Evolutionary conservation across 1,140 invertebrate species (phyloP).

Genomic region (Drosophila repletoides): DNA sequence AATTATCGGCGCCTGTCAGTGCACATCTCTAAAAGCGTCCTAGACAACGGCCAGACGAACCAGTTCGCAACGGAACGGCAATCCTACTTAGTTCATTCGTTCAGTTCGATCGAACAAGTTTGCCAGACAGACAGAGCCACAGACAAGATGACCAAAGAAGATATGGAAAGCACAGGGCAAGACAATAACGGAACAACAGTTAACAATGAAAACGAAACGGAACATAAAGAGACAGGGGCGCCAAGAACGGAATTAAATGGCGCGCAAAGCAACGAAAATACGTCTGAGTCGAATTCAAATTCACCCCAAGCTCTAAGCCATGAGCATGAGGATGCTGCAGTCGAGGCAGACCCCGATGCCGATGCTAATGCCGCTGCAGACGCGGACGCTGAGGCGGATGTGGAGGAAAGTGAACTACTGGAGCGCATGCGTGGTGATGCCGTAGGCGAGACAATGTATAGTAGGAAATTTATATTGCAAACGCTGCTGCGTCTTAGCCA

Average conservation of each 20-base stretch:
- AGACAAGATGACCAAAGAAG: slow-evolving; percentile 42
- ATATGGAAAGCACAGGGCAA: slow-evolving; percentile 26
- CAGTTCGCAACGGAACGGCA: no score
- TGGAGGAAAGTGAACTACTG: slow-evolving; percentile 55
- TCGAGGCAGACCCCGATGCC: slow-evolving; percentile 38
- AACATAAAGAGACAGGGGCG: slow-evolving; percentile 4
- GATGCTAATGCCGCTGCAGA: slow-evolving; percentile 37
- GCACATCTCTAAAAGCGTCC: no score
- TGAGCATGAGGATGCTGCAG: slow-evolving; percentile 10
- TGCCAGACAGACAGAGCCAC: neutral
- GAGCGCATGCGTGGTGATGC: slow-evolving; percentile 87
- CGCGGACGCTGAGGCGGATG: slow-evolving; percentile 20
- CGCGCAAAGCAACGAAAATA: slow-evolving; percentile 1
- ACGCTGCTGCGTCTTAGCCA: slow-evolving; percentile 84
- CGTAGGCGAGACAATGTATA: slow-evolving; percentile 89
- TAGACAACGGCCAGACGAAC: no score
- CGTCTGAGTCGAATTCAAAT: neutral
- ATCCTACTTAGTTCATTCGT: slow-evolving; percentile 7
- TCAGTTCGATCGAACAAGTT: slow-evolving; percentile 11
- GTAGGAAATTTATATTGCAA: slow-evolving; percentile 88
- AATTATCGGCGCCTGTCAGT: no score
- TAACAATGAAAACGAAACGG: slow-evolving; percentile 14
- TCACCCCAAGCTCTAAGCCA: slow-evolving; percentile 10
- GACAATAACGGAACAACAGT: slow-evolving; percentile 8
- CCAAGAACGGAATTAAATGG: neutral